Conservation (phyloP, 2,888 invertebrate species). For the Catocala nupta region DNA sequence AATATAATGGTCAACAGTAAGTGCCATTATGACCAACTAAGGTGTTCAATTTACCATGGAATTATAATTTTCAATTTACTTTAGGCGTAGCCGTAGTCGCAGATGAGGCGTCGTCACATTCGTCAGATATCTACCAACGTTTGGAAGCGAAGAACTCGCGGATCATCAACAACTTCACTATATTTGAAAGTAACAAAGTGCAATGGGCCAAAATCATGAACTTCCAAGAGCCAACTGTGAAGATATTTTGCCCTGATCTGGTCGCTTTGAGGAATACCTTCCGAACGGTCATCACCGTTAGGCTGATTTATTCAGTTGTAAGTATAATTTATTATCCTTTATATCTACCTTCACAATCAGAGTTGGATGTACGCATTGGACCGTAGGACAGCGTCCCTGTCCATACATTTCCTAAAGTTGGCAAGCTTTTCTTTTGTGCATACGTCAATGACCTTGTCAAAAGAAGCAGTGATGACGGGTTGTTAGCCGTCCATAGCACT, state of each 20-base stretch:
- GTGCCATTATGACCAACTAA: too few species aligned
- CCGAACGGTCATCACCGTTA: conserved; percentile 79
- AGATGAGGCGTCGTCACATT: conserved; percentile 57
- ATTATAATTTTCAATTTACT: too few species aligned
- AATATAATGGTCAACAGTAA: too few species aligned
- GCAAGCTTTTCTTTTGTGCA: too few species aligned
- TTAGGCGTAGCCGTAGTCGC: conserved; percentile 18
- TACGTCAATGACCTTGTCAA: too few species aligned
- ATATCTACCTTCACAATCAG: background rate
- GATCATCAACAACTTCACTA: conserved; percentile 71
- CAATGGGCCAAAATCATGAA: conserved; percentile 85
- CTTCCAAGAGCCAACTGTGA: conserved; percentile 83
- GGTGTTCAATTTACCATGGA: too few species aligned
- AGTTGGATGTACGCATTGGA: too few species aligned
- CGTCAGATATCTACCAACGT: conserved; percentile 67
- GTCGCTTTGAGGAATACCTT: conserved; percentile 86
- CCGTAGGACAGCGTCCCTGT: too few species aligned
- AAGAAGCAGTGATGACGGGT: too few species aligned
- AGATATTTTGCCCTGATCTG: conserved; percentile 84
- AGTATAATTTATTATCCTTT: conserved; percentile 21
- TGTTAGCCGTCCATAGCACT: too few species aligned
- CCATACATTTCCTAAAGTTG: too few species aligned
- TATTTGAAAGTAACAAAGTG: conserved; percentile 82
- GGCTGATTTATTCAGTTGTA: conserved; percentile 85
- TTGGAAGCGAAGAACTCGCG: conserved; percentile 64